Conservation (phyloP, 2,797 vertebrate species). For the Sebastes minor region DNA sequence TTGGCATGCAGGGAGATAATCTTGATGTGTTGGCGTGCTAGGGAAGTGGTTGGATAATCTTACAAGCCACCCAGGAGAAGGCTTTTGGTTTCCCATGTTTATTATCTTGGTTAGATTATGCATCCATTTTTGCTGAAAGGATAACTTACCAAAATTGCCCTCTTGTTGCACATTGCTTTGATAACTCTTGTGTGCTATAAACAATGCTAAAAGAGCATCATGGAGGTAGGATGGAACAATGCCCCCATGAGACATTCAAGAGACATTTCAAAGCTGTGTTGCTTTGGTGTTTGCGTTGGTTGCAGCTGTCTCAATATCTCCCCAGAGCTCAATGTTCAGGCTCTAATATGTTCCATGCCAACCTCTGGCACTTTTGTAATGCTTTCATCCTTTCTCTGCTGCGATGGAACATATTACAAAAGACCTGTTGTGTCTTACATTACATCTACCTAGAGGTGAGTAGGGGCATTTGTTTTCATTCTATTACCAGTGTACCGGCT, state of each 20-base stretch:
- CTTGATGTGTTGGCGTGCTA: slow-evolving; percentile 16
- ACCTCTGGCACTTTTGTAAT: slow-evolving; percentile 1
- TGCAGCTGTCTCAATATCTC: slow-evolving; percentile 24
- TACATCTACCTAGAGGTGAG: slow-evolving; percentile 1
- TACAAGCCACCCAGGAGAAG: slow-evolving; percentile 31
- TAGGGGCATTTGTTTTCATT: neutral
- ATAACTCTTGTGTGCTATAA: neutral
- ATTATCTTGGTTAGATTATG: slow-evolving; percentile 9
- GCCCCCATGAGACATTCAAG: slow-evolving; percentile 7
- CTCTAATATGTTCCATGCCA: slow-evolving; percentile 17
- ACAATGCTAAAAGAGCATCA: neutral
- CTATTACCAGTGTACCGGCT: neutral
- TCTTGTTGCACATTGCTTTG: slow-evolving; percentile 7
- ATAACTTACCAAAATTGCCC: neutral
- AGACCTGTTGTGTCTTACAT: slow-evolving; percentile 21
- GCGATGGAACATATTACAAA: slow-evolving; percentile 14
- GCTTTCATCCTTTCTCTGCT: slow-evolving; percentile 17
- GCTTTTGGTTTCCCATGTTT: neutral
- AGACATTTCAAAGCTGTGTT: slow-evolving; percentile 20
- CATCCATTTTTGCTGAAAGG: neutral
- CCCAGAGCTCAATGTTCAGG: slow-evolving; percentile 7
- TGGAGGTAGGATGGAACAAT: neutral
- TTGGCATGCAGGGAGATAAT: slow-evolving; percentile 31
- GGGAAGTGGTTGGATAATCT: slow-evolving; percentile 35
- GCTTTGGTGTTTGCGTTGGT: slow-evolving; percentile 11